Evolutionary conservation across 1,140 invertebrate species (phyloP), one percentile per base, ranked within the genome.

Genomic region (Macrocentrus cingulum): DNA sequence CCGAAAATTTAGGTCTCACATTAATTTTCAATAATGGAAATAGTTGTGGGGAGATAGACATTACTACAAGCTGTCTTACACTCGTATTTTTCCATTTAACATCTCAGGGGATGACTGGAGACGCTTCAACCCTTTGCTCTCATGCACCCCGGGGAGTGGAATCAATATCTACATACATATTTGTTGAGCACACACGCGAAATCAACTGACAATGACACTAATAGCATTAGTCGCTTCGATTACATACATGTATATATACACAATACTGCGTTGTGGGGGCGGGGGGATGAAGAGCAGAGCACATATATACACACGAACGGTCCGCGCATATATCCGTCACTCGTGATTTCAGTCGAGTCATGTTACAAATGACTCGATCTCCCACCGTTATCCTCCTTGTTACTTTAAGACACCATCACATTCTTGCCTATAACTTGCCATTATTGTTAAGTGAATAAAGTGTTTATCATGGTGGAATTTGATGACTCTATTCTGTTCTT

Each of bases 291-390:
- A 13, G 15, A 15, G 8, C 20, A 19, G 52, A 54, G 36, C 34
- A 36, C 11, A 32, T 52, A 39, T 39, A 39, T 39, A 39, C 7
- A 39, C 15, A 34, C 7, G 15, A 51, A 36, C 23, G 29, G 49
- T 37, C 62, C 18, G 36, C 48, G 49, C 59, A 54, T 41, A 56
- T 56, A 20, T 60, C 62, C 60, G 59, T 63, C 65, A 67, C 62
- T 73, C 61, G 64, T 73, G 66, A 75, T 77, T 75, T 72, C 63
- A 62, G 73, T 67, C 56, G 65, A 74, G 71, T 77, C 74, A 77
- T 65, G 68, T 76, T 75, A 75, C 75, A 78, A 75, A 77, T 73
- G 67, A 75, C 66, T 68, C 55, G 66, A 60, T 64, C 67, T 68
- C 62, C 62, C 67, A 66, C 66, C 66, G 46, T 61, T 56, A 71